Percentiles rank a stretch among this genome's conserved stretches.
Conservation (phyloP, 2,888 invertebrate species). For the Myopa tessellatipennis region DNA sequence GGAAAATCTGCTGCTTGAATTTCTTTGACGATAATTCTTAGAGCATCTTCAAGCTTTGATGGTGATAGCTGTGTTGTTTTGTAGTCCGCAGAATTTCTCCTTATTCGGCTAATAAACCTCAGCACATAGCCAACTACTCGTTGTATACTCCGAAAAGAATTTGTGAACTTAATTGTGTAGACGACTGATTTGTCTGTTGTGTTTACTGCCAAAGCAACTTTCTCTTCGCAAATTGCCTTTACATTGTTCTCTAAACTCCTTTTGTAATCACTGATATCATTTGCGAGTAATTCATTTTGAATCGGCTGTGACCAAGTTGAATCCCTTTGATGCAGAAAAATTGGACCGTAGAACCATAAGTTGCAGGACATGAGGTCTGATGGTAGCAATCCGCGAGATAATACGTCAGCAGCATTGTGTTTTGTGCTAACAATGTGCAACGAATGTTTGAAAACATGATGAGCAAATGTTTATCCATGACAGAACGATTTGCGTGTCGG, state of each 20-base stretch:
- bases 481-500: constrained; percentile 55
- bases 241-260: neutral
- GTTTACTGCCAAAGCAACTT: too few species aligned
- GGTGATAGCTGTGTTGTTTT: neutral
- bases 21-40: too few species aligned
- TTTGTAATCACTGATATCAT: neutral
- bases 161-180: too few species aligned
- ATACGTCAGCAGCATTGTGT: neutral
- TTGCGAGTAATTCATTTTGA: neutral
- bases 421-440: constrained; percentile 40
- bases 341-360: neutral
- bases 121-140: too few species aligned
- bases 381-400: neutral
- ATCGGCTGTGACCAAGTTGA: constrained; percentile 39
- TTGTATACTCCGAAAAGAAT: too few species aligned
- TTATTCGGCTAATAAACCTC: neutral
- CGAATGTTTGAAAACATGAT: constrained; percentile 43
- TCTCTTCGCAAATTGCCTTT: too few species aligned
- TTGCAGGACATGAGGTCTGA: neutral
- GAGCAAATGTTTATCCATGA: constrained; percentile 50
- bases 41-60: neutral
- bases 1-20: neutral
- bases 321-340: neutral
- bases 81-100: neutral
- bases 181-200: too few species aligned